A percentile compares a stretch with the other conserved stretches of the same genome.
These are phyloP conservation scores for Agrochola macilenta DNA, from an alignment of 2,888 invertebrate species.

Conservation along the genomic window DNA sequence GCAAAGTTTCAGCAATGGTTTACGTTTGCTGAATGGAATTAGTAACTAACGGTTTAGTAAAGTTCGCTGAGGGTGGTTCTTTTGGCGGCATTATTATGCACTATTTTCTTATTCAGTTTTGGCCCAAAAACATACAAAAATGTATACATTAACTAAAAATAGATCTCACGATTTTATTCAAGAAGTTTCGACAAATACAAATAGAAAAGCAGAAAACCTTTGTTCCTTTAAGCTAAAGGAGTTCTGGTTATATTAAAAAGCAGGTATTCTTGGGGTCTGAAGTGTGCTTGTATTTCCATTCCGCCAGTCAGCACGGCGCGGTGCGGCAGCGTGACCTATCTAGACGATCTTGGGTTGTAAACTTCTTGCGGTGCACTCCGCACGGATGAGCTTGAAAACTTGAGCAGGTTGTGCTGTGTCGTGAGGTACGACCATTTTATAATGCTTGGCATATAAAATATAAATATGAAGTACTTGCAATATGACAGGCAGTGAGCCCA, in stretches of 20 bases:
- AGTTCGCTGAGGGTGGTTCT: neutral
- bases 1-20: neutral
- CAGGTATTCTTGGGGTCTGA: slow-evolving; percentile 46
- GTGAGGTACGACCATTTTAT: slow-evolving; percentile 27
- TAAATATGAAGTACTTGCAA: slow-evolving; percentile 1
- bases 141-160: neutral
- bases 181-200: neutral
- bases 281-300: slow-evolving; percentile 64
- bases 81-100: neutral
- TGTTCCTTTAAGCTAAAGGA: slow-evolving; percentile 8
- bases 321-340: slow-evolving; percentile 74
- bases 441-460: neutral
- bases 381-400: slow-evolving; percentile 33
- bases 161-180: neutral
- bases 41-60: neutral
- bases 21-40: neutral
- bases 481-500: neutral
- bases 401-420: slow-evolving; percentile 37
- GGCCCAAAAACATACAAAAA: neutral
- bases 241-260: slow-evolving; percentile 14
- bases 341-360: slow-evolving; percentile 72
- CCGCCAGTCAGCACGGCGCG: slow-evolving; percentile 58
- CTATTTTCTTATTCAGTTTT: neutral
- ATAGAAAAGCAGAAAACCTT: neutral
- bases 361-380: slow-evolving; percentile 63